phyloP scores from a whole-genome alignment of 1,140 invertebrate genomes.

The Megathymus violae region DNA sequence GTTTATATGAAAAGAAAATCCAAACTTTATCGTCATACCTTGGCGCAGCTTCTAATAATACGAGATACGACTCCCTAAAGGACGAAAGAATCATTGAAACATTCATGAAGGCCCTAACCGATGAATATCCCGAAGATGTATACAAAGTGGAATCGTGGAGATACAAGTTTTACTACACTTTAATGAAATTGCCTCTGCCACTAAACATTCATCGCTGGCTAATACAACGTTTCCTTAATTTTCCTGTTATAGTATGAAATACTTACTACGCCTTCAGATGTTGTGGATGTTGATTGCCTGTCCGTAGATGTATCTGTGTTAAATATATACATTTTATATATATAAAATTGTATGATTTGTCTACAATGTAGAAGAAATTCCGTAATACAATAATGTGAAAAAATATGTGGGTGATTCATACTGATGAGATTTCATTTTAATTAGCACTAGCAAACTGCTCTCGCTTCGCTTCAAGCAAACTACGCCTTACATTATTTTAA shows the following conservation, averaged over 20 bases:
- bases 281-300: no score
- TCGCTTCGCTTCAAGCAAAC: no score
- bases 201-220: constrained; percentile 53
- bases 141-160: constrained; percentile 76
- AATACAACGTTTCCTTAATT: constrained; percentile 66
- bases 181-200: constrained; percentile 70
- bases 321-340: no score
- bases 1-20: constrained; percentile 59
- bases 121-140: constrained; percentile 59
- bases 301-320: no score
- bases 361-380: no score
- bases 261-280: neutral
- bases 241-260: constrained; percentile 40
- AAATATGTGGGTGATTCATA: no score
- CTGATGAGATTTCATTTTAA: no score
- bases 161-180: constrained; percentile 73
- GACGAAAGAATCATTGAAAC: constrained; percentile 71
- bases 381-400: no score
- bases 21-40: constrained; percentile 59
- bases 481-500: no score
- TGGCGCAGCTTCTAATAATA: constrained; percentile 42
- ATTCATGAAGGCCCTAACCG: constrained; percentile 61
- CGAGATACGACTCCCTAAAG: constrained; percentile 61
- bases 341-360: no score
- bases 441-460: no score